Percentiles rank a stretch among this genome's conserved stretches.
phyloP scores from a whole-genome alignment of 2,888 invertebrate species.

The Coleophora flavipennella region DNA sequence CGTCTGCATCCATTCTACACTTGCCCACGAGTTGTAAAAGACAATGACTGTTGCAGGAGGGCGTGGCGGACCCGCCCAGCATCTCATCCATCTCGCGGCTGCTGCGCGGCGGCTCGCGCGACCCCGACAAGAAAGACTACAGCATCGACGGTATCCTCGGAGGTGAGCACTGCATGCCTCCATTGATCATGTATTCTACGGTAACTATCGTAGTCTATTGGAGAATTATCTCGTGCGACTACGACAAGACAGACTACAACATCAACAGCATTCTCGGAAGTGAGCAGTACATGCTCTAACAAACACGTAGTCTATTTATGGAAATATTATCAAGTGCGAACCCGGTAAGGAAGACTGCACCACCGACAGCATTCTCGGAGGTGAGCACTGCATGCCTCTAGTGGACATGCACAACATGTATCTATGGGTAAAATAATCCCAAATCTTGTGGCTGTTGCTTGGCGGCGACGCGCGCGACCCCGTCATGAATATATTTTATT shows the following conservation, averaged over 20 bases:
- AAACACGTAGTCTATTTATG: too few relatives aligned
- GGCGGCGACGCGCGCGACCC: constrained; percentile 86
- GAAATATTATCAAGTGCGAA: constrained; percentile 48
- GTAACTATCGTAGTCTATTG: too few relatives aligned
- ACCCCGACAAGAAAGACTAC: constrained; percentile 89
- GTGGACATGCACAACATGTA: too few relatives aligned
- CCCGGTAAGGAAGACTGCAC: too few relatives aligned
- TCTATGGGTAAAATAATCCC: too few relatives aligned
- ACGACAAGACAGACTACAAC: too few relatives aligned
- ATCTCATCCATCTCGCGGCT: constrained; percentile 94
- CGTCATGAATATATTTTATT: too few relatives aligned
- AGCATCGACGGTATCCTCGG: constrained; percentile 90
- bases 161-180: constrained; percentile 65
- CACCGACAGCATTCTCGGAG: constrained; percentile 50
- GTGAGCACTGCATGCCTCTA: constrained; percentile 33
- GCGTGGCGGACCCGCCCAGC: constrained; percentile 94
- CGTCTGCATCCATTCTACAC: too few relatives aligned
- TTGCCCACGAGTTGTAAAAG: constrained; percentile 15
- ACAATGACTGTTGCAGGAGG: constrained; percentile 76
- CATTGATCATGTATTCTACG: too few relatives aligned
- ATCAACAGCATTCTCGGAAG: constrained; percentile 71
- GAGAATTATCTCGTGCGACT: constrained; percentile 46
- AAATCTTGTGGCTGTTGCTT: constrained; percentile 91
- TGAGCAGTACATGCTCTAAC: too few relatives aligned
- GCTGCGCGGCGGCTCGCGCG: constrained; percentile 85